A percentile compares a stretch with the other conserved stretches of the same genome.
These are phyloP conservation scores for Phocoena phocoena DNA, from an alignment of 2,113 vertebrate species.

Conservation along the genomic window DNA sequence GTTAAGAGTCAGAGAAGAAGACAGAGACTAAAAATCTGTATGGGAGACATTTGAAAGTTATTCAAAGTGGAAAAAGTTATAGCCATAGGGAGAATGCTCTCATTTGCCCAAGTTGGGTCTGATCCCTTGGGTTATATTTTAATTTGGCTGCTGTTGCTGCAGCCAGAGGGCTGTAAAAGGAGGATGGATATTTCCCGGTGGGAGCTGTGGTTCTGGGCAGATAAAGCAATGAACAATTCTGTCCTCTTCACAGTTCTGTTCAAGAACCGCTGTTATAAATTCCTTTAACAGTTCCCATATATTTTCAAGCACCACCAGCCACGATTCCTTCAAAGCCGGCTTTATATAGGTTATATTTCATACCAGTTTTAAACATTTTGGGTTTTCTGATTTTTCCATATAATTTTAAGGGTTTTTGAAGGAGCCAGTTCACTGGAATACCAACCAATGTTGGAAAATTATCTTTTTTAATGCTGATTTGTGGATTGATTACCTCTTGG, in stretches of 20 bases:
- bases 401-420: background rate
- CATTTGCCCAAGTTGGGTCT: constrained; percentile 48
- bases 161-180: constrained; percentile 37
- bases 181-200: background rate
- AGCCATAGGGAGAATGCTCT: constrained; percentile 44
- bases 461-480: constrained; percentile 27
- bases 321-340: background rate
- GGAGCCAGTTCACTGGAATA: background rate
- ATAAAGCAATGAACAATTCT: constrained; percentile 48
- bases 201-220: constrained; percentile 31
- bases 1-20: background rate
- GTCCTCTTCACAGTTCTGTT: constrained; percentile 13
- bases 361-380: constrained; percentile 10
- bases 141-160: constrained; percentile 62
- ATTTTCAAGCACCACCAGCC: constrained; percentile 17
- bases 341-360: background rate
- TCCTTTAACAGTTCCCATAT: background rate
- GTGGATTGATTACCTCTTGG: constrained; percentile 22
- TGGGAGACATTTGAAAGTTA: constrained; percentile 40
- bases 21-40: background rate
- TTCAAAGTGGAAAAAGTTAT: constrained; percentile 47
- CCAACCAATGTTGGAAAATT: background rate
- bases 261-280: constrained; percentile 31
- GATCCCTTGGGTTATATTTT: constrained; percentile 72
- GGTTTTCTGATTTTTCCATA: background rate